These are phyloP conservation scores for Spodoptera exigua DNA, from an alignment of 2,888 invertebrate genomes.

Conservation along the genomic window DNA sequence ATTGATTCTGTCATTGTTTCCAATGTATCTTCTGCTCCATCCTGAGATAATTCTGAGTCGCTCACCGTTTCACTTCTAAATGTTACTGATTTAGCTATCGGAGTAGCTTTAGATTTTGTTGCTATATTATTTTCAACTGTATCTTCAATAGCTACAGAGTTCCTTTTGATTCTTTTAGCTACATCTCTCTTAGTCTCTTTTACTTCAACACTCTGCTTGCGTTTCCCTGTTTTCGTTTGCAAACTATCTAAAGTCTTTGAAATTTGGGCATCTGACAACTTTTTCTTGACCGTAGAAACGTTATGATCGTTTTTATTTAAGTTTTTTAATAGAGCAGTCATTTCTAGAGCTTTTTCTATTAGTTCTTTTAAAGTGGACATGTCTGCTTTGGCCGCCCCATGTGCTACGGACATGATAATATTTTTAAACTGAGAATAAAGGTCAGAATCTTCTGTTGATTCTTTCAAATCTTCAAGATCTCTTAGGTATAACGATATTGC, in stretches of 20 bases:
- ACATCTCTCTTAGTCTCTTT: conserved; percentile 22
- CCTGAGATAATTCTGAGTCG: background rate
- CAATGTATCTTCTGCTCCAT: background rate
- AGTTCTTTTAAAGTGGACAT: conserved; percentile 62
- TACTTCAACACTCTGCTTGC: conserved; percentile 28
- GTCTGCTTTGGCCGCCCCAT: conserved; percentile 67
- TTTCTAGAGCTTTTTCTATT: conserved; percentile 70
- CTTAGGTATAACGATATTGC: conserved; percentile 61
- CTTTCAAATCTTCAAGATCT: conserved; percentile 42
- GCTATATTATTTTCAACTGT: conserved; percentile 24
- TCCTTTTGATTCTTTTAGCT: conserved; percentile 16
- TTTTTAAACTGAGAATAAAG: conserved; percentile 70
- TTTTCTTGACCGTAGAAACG: conserved; percentile 60
- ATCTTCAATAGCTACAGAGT: conserved; percentile 18
- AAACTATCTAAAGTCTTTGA: conserved; percentile 17
- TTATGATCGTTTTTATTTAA: conserved; percentile 55
- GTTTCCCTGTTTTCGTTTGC: conserved; percentile 23
- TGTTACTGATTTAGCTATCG: conserved; percentile 8
- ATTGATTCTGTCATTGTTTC: background rate
- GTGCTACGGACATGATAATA: conserved; percentile 66
- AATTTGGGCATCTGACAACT: conserved; percentile 45
- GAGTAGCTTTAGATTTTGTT: conserved; percentile 12
- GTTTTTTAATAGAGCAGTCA: conserved; percentile 67
- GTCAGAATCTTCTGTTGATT: conserved; percentile 53
- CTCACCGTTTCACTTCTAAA: conserved; percentile 8